Percentiles rank a stretch among this genome's conserved stretches.
These are phyloP conservation scores for Thalassarche chlororhynchos DNA, from an alignment of 2,113 vertebrate species.

Conservation along the genomic window DNA sequence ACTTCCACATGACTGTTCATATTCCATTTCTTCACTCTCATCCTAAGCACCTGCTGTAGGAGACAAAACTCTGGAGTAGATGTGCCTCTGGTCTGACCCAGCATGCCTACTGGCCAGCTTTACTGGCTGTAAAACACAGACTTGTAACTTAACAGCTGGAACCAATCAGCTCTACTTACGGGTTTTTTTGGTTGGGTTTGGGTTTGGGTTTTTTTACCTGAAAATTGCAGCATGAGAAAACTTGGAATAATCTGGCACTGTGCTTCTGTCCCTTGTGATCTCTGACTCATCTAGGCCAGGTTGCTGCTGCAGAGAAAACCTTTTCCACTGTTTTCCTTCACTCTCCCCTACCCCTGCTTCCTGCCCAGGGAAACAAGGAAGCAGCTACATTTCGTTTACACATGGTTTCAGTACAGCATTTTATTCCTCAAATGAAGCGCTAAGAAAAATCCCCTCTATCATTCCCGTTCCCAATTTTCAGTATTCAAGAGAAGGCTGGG, in stretches of 20 bases:
- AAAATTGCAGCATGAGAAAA: not conserved
- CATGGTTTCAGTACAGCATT: not conserved
- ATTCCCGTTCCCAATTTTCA: not conserved
- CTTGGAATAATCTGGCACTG: not conserved
- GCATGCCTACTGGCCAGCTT: not conserved
- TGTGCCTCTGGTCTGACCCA: not conserved
- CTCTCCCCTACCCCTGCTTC: not conserved
- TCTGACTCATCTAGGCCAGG: conserved; percentile 19
- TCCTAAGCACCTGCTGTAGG: not conserved
- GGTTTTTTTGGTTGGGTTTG: not conserved
- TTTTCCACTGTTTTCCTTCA: not conserved
- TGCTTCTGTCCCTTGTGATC: conserved; percentile 17
- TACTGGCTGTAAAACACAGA: not conserved
- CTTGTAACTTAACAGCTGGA: not conserved
- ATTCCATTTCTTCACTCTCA: not conserved
- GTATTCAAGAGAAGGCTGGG: not conserved
- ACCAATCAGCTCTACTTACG: not conserved
- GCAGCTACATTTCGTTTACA: not conserved
- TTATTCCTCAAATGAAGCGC: not conserved
- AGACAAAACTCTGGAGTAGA: not conserved
- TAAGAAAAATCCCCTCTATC: not conserved
- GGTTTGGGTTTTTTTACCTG: not conserved
- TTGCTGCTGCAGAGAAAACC: not conserved
- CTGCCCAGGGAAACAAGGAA: not conserved
- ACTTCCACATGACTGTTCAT: not conserved